Base-by-base conservation (phyloP, 2,797 vertebrate genomes). In the Rousettus madagascariensis region DNA sequence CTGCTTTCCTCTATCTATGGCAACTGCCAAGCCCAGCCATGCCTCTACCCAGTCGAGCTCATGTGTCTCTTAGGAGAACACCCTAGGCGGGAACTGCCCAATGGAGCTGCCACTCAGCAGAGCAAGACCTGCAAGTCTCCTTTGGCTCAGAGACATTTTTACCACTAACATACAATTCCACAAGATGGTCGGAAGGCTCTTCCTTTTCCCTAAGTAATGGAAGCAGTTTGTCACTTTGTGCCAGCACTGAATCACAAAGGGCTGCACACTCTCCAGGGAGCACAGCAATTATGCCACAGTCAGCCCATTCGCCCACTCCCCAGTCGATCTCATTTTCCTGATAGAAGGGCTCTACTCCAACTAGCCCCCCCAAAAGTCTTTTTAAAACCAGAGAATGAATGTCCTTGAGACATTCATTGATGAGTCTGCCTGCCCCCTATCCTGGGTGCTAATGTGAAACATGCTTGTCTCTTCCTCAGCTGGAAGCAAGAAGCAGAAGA, bases 401-500 rank as follows among this genome's bases (percentile, higher is more conserved):
- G 12, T 51, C 36, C 83, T 90, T 87, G 59, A 65, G 69, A 69
- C 4, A 41, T 59, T 46, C 69, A 49, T 93, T 13, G 30, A n/a
- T 41, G 55, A 51, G 46, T 65, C 36, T 66, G 11, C 30, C 41
- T 59, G 63, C 51, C 43, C 69, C 68, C 75, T 74, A 22, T 0
- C 0, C 46, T 84, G 43, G 30, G n/a, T 38, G 83, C 77, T 65
- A 53, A 78, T 10, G 1, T 28, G 63, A 17, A 74, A 33, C 3
- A 33, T 57, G 26, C 30, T 96, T 80, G 24, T 59, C n/a, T 49
- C 82, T 94, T 80, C 51, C 38, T 97, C 82, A 97, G 91, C 97
- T 94, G 24, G 74, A 79, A 93, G 97, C 86, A 98, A 98, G 98
- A 98, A 98, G 91, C 98, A 98, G 95, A 98, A 98, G 95, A 98